Evolutionary conservation across 1,140 invertebrate species (phyloP).

Genomic region (Leptinotarsa lineolata): DNA sequence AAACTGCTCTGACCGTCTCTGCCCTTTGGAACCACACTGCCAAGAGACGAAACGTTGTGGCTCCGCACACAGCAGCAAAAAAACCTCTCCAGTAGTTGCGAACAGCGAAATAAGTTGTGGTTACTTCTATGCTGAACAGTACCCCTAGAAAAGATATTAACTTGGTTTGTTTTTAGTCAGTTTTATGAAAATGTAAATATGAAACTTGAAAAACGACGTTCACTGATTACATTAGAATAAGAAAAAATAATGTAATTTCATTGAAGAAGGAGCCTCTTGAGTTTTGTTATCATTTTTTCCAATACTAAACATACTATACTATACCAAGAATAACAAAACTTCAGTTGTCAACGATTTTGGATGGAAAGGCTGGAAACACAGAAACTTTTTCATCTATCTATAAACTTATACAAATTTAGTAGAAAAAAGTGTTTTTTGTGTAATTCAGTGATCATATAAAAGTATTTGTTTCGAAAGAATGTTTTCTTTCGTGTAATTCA

Average conservation of each 20-base stretch:
- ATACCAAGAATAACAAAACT: too few relatives aligned
- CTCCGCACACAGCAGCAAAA: slow-evolving; percentile 95
- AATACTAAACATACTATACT: too few relatives aligned
- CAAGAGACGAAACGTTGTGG: slow-evolving; percentile 89
- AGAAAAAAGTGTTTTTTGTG: too few relatives aligned
- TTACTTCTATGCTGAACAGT: slow-evolving; percentile 98
- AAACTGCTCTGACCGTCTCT: slow-evolving; percentile 93
- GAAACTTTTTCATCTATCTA: too few relatives aligned
- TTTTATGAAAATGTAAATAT: too few relatives aligned
- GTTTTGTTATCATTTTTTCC: too few relatives aligned
- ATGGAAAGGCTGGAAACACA: too few relatives aligned
- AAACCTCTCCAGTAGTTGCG: slow-evolving; percentile 99
- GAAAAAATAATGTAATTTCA: not conserved
- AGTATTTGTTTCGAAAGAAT: too few relatives aligned
- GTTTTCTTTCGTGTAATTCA: too few relatives aligned
- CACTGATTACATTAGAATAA: not conserved
- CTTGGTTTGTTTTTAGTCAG: not conserved
- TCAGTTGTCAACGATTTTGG: too few relatives aligned
- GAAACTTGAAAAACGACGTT: not conserved
- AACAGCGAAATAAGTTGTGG: slow-evolving; percentile 97
- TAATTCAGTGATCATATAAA: too few relatives aligned
- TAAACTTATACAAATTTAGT: too few relatives aligned
- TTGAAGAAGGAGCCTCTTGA: not conserved
- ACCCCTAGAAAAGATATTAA: slow-evolving; percentile 63
- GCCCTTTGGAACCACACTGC: slow-evolving; percentile 93